A percentile compares a stretch with the other conserved stretches of the same genome.
Conservation (phyloP, 2,888 invertebrate genomes). For the Cheilosia vernalis region DNA sequence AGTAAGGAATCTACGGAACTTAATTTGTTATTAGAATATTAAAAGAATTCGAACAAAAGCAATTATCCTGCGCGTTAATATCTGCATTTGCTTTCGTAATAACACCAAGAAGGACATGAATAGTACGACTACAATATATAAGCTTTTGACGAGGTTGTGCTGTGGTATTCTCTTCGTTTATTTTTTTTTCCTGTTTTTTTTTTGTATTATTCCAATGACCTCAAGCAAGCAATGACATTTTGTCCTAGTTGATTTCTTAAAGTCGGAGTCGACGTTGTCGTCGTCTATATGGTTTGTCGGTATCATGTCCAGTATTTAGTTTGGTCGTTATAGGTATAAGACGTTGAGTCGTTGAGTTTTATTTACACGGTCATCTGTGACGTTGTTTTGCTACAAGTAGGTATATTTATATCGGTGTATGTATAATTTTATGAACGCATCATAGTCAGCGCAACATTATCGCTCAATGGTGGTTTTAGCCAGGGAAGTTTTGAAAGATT, state of each 20-base stretch:
- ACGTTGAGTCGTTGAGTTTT: conserved; percentile 61
- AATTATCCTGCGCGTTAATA: conserved; percentile 68
- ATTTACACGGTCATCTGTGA: conserved; percentile 73
- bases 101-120: conserved; percentile 32
- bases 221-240: conserved; percentile 71
- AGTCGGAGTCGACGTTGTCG: conserved; percentile 21
- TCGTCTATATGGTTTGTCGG: conserved; percentile 35
- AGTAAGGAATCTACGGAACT: conserved; percentile 42
- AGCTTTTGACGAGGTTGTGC: conserved; percentile 16
- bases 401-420: background rate
- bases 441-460: conserved; percentile 31
- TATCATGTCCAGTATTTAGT: conserved; percentile 68
- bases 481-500: conserved; percentile 39
- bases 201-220: conserved; percentile 45
- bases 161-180: background rate
- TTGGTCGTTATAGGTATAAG: conserved; percentile 64
- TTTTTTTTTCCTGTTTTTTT: conserved; percentile 18
- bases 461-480: conserved; percentile 35
- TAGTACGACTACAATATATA: conserved; percentile 9
- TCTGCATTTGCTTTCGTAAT: conserved; percentile 61
- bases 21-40: conserved; percentile 49
- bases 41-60: conserved; percentile 61
- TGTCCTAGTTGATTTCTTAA: conserved; percentile 64
- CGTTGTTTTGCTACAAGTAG: conserved; percentile 27
- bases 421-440: conserved; percentile 46